phyloP scores from a whole-genome alignment of 2,797 vertebrate genomes.

The Hybognathus amarus region DNA sequence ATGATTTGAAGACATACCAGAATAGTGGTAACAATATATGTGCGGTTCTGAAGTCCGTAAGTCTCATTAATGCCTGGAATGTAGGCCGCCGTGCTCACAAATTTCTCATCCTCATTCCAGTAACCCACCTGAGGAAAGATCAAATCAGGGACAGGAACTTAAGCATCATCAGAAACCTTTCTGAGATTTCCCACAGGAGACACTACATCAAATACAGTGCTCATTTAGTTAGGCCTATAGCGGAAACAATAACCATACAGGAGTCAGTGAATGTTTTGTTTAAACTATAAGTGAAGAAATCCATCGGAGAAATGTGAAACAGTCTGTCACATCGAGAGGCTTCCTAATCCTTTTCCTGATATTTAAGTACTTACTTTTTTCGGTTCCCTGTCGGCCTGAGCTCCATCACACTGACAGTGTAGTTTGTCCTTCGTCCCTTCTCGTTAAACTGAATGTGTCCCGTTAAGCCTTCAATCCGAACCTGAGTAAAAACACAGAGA shows the following conservation, averaged over 20 bases:
- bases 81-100: constrained; percentile 87
- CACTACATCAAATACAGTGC: constrained; percentile 14
- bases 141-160: constrained; percentile 34
- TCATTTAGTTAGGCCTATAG: not conserved
- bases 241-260: not conserved
- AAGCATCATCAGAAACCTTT: constrained; percentile 20
- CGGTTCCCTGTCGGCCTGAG: constrained; percentile 90
- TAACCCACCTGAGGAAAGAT: constrained; percentile 87
- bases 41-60: constrained; percentile 91
- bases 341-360: constrained; percentile 22
- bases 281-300: constrained; percentile 15
- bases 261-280: not conserved
- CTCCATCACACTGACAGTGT: constrained; percentile 94
- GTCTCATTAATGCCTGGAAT: constrained; percentile 87
- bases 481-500: constrained; percentile 74
- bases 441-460: constrained; percentile 99
- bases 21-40: constrained; percentile 98
- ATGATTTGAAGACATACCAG: constrained; percentile 75
- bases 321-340: constrained; percentile 1
- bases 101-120: constrained; percentile 98
- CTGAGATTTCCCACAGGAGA: constrained; percentile 1
- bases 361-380: constrained; percentile 82
- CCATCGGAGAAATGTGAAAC: constrained; percentile 4
- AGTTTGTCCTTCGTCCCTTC: constrained; percentile 95
- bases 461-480: constrained; percentile 92